phyloP scores from a whole-genome alignment of 2,888 invertebrate genomes.

The Colostygia pectinataria region DNA sequence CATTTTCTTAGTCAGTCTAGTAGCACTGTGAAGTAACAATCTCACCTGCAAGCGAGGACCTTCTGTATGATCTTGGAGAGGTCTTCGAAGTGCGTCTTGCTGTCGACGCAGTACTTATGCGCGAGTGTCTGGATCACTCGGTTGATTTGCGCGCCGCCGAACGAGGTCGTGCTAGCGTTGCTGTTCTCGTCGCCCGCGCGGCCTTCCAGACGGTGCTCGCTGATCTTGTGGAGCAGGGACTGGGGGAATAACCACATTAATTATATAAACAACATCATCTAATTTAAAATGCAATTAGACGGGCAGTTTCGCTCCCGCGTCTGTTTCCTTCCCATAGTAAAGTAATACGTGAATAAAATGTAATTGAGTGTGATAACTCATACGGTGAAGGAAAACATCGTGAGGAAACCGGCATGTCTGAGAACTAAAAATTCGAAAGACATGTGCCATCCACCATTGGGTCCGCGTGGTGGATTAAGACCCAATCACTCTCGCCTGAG shows the following conservation, averaged over 20 bases:
- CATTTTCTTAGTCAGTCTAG: too few relatives aligned
- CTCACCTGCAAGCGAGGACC: slow-evolving; percentile 91
- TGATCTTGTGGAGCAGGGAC: slow-evolving; percentile 92
- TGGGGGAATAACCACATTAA: slow-evolving; percentile 37
- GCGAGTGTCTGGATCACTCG: slow-evolving; percentile 96
- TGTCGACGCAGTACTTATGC: slow-evolving; percentile 97
- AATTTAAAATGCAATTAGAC: too few relatives aligned
- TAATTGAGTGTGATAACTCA: too few relatives aligned
- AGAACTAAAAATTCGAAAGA: too few relatives aligned
- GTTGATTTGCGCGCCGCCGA: slow-evolving; percentile 89
- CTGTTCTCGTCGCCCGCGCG: slow-evolving; percentile 79
- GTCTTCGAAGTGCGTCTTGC: slow-evolving; percentile 97
- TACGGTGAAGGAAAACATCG: too few relatives aligned
- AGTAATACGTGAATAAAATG: too few relatives aligned
- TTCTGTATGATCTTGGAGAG: slow-evolving; percentile 94
- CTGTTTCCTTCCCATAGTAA: too few relatives aligned
- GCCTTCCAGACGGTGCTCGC: slow-evolving; percentile 91
- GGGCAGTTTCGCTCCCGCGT: too few relatives aligned
- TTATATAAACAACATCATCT: neutral
- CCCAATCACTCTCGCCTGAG: too few relatives aligned
- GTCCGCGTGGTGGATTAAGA: too few relatives aligned
- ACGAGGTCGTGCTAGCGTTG: slow-evolving; percentile 75
- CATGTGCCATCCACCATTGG: too few relatives aligned
- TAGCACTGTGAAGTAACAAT: neutral
- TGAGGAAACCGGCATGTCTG: too few relatives aligned